phyloP scores from a whole-genome alignment of 2,888 invertebrate genomes.

The Nasonia oneida region DNA sequence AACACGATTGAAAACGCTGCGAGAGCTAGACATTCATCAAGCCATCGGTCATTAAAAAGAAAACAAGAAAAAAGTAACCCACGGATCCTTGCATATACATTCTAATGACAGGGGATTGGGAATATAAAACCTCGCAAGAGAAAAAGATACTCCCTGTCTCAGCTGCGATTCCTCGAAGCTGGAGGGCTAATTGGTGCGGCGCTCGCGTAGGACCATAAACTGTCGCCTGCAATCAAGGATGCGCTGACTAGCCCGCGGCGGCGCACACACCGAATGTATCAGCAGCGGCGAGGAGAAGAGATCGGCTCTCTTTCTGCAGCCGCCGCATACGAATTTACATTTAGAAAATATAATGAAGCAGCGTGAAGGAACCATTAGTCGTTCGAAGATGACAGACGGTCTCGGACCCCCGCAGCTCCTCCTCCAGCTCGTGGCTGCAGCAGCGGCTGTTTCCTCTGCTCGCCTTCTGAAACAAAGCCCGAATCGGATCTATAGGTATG shows the following conservation, averaged over 20 bases:
- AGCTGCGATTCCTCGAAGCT: constrained; percentile 75
- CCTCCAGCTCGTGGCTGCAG: constrained; percentile 60
- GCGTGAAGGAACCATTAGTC: constrained; percentile 79
- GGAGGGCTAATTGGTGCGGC: constrained; percentile 76
- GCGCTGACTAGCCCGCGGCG: constrained; percentile 56
- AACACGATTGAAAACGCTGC: constrained; percentile 34
- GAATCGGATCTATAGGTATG: not conserved
- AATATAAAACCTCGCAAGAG: constrained; percentile 56
- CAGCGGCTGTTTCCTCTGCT: constrained; percentile 46
- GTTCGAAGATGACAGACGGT: constrained; percentile 79
- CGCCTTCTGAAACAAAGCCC: constrained; percentile 73
- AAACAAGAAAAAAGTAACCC: not conserved
- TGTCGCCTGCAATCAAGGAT: constrained; percentile 78
- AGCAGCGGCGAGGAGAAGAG: not conserved
- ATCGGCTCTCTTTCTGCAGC: constrained; percentile 1
- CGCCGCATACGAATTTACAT: constrained; percentile 77
- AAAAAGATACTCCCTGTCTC: constrained; percentile 24
- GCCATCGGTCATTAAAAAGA: constrained; percentile 14
- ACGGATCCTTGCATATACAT: not conserved
- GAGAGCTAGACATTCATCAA: constrained; percentile 31
- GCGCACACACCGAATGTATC: constrained; percentile 58
- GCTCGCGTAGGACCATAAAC: constrained; percentile 76
- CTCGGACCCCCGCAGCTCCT: constrained; percentile 78
- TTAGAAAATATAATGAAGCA: constrained; percentile 79
- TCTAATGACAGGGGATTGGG: constrained; percentile 61